Base-by-base conservation (phyloP, 2,888 invertebrate species). In the Chrysotoxum bicinctum region DNA sequence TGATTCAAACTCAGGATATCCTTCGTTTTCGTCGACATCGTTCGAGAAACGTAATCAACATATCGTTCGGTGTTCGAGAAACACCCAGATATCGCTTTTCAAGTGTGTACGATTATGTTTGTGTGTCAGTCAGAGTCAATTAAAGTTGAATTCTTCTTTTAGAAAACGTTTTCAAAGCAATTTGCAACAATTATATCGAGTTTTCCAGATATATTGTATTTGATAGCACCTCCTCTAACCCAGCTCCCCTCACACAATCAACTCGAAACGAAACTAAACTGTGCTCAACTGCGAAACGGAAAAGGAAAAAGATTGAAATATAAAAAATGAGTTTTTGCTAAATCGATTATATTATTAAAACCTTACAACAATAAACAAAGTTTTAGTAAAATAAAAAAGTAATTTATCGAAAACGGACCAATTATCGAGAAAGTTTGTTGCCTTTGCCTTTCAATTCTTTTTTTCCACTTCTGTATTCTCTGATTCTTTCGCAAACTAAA, bases 361-460 rank as follows among this genome's bases (percentile, higher is more conserved):
- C 37, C 60, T 70, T 21, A 48, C 60, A 21, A 45, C 54, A 80
- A 84, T 75, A 79, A 79, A 75, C 79, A 76, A 75, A 80, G 75
- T 84, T 76, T 52, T 64, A 30, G 9, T 48, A 45, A 64, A 64
- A 68, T 75, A 72, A 76, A 80, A n/a, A 75, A 72, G 66, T 79
- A 79, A 79, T 84, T 74, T 79, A 74, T 79, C 70, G 79, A 70
- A 74, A 84, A 79, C 70, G 79, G 64, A 70, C 66, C 83, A 56
- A 84, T 79, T 84, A 84, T 84, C 60, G 80, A 72, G 37, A 84
- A 84, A 84, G 80, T 84, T 84, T 72, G 68, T 72, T 84, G 54
- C 45, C 52, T 69, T 68, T 52, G 16, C 12, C 6, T 52, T 23
- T 23, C n/a, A 9, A 0, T 30, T 1, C 43, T 45, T 19, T 45